Conservation (phyloP, 2,888 invertebrate genomes). For the Cheilosia vernalis region DNA sequence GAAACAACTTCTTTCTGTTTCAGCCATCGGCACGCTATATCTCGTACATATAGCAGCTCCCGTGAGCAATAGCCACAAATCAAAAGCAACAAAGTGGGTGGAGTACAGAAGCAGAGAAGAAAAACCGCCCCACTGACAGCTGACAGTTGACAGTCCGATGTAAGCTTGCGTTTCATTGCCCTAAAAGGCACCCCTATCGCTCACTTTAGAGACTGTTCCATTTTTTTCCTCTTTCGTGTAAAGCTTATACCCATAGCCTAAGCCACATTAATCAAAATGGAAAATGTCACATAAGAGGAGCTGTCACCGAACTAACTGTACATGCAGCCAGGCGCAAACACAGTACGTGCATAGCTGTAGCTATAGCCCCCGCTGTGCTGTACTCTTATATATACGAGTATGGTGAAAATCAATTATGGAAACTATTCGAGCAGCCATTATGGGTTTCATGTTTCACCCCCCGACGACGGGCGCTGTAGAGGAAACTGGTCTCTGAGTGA, state of each 20-base stretch:
- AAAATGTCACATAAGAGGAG: conserved; percentile 69
- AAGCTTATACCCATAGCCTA: conserved; percentile 21
- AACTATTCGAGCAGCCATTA: conserved; percentile 75
- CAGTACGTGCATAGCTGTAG: not conserved
- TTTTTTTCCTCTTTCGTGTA: conserved; percentile 1
- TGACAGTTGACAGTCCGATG: conserved; percentile 54
- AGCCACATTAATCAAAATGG: conserved; percentile 72
- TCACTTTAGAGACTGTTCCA: not conserved
- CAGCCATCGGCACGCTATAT: conserved; percentile 15
- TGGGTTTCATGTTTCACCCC: conserved; percentile 64
- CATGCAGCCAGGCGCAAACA: conserved; percentile 21
- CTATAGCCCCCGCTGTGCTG: conserved; percentile 9
- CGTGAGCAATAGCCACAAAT: conserved; percentile 17
- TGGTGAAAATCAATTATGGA: conserved; percentile 75
- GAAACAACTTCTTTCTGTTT: conserved; percentile 33
- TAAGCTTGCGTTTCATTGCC: conserved; percentile 69
- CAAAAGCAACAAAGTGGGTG: conserved; percentile 63
- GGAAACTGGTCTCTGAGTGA: not conserved
- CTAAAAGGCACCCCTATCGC: conserved; percentile 44
- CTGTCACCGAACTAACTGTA: conserved; percentile 61
- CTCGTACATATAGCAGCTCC: conserved; percentile 1
- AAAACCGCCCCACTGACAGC: conserved; percentile 29
- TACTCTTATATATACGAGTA: conserved; percentile 1
- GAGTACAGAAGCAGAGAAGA: conserved; percentile 39
- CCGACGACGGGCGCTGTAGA: conserved; percentile 22